Percentiles rank a stretch among this genome's conserved stretches.
phyloP scores from a whole-genome alignment of 2,113 vertebrate species.

The Sinocyclocheilus maitianheensis region DNA sequence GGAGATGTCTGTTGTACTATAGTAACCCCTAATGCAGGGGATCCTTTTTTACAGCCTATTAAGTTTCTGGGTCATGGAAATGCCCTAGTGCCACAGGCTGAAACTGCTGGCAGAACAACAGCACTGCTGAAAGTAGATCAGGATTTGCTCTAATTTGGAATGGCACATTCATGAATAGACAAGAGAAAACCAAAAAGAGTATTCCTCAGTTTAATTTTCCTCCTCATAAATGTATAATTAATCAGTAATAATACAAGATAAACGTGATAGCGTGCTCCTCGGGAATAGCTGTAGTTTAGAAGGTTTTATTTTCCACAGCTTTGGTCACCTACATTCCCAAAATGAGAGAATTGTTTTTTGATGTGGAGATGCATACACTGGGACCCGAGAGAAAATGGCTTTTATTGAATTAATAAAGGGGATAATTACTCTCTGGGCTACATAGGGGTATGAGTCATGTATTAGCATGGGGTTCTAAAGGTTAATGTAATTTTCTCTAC shows the following conservation, averaged over 20 bases:
- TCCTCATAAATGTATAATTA: background rate
- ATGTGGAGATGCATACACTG: constrained; percentile 4
- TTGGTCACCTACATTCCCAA: background rate
- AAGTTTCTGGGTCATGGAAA: background rate
- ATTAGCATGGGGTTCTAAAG: constrained; percentile 61
- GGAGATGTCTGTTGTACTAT: constrained; percentile 17
- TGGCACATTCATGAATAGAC: background rate
- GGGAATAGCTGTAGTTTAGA: too few species aligned
- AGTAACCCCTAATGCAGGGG: background rate
- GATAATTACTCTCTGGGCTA: constrained; percentile 62
- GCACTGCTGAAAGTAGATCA: background rate
- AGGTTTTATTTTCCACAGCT: too few species aligned
- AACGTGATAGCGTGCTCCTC: too few species aligned
- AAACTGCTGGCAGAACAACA: background rate
- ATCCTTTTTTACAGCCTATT: constrained; percentile 11
- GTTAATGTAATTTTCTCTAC: constrained; percentile 68
- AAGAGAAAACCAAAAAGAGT: background rate
- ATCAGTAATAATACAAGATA: background rate
- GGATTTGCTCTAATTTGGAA: background rate
- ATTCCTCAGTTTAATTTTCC: background rate
- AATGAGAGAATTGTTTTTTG: constrained; percentile 15
- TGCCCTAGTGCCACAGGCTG: constrained; percentile 16
- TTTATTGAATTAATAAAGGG: constrained; percentile 63
- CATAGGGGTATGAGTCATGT: constrained; percentile 51
- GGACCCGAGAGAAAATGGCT: constrained; percentile 27